Base-by-base conservation (phyloP, 2,113 vertebrate species). In the Upupa epops region DNA sequence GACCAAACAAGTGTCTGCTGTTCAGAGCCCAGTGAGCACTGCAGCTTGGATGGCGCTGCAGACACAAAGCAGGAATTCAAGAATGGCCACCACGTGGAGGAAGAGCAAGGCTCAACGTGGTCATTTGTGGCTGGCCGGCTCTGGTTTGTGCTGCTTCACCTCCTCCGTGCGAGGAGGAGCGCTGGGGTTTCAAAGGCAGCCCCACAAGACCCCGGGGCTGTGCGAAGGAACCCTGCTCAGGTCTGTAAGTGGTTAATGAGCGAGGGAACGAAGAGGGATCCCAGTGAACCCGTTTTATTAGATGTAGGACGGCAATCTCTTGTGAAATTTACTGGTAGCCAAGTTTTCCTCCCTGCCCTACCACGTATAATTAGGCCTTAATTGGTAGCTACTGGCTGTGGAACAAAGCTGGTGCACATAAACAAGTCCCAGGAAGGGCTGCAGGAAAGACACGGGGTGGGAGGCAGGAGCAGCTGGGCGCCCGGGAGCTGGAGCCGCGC, bases 301-400 rank as follows among this genome's bases (percentile, higher is more conserved):
- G 83, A 70, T 65, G 80, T 73, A 89, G 70, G 52, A 96, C 66
- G 93, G 79, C 20, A 80, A 61, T 29, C 6, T 14, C 82, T 94
- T 95, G 88, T 92, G 93, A 94, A 96, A 96, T 94, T 92, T 93
- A 76, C 86, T 95, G 92, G 92, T 96, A 95, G 88, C 70, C 83
- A 92, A 89, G 42, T 89, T 94, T 93, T 95, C 83, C 81, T 95
- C 86, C 78, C 59, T 86, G 66, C 71, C 51, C 71, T 85, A 89
- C 83, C 74, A 87, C 84, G 82, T 95, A 68, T 96, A 96, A 96
- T 96, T 94, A 92, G 73, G 78, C 78, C 81, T 93, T 94, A 95
- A 95, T 96, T 93, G 95, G 40, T 89, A 93, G 92, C 90, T 96
- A 94, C 93, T 87, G 86, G 90, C 86, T 84, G 90, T 70, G 74